Percentiles rank a stretch among this genome's conserved stretches.
Conservation (phyloP, 1,140 invertebrate species). For the Diuraphis noxia region DNA sequence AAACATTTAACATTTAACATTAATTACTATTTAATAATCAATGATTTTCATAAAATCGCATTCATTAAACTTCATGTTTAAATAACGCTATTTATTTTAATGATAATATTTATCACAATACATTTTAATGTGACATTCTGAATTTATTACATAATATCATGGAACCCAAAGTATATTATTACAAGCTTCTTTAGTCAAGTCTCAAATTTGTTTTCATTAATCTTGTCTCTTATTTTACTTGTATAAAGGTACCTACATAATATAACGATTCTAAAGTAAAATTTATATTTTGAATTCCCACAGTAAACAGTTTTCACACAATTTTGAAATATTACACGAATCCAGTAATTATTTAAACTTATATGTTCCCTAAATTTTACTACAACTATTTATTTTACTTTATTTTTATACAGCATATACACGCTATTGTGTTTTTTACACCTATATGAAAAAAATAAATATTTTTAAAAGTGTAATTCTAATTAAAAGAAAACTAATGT, state of each 20-base stretch:
- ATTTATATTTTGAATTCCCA: not conserved
- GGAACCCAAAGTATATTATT: not conserved
- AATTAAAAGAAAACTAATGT: not conserved
- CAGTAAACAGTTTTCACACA: not conserved
- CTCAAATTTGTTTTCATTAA: not conserved
- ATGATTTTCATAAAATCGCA: not conserved
- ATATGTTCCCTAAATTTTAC: not conserved
- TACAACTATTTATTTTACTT: not conserved
- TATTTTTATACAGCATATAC: not conserved
- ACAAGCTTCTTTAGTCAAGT: not conserved
- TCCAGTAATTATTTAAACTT: not conserved
- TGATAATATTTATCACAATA: not conserved
- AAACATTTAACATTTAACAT: not conserved
- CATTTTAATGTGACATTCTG: not conserved
- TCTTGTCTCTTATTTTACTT: not conserved
- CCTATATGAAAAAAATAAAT: not conserved
- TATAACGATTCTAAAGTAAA: not conserved
- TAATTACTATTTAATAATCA: not conserved
- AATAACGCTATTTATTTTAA: not conserved
- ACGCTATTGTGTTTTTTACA: not conserved
- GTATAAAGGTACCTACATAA: not conserved
- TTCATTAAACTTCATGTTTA: not conserved
- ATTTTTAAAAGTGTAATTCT: not conserved
- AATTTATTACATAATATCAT: not conserved
- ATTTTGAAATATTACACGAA: not conserved